Conservation (phyloP, 2,888 invertebrate genomes). For the Lycophotia porphyrea region DNA sequence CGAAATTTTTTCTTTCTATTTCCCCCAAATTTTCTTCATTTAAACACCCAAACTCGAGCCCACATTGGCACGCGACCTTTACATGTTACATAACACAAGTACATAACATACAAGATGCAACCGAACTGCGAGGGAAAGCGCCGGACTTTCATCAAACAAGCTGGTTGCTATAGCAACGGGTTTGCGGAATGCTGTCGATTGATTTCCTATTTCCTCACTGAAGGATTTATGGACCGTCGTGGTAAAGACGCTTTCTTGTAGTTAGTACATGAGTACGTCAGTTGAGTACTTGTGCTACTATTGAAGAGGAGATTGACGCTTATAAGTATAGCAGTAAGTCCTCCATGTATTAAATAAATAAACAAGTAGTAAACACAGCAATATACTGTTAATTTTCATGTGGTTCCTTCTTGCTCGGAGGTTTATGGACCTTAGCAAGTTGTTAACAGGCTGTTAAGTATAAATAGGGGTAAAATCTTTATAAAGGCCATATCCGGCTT, state of each 20-base stretch:
- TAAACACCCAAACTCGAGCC: background rate
- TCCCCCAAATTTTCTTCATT: background rate
- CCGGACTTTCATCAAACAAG: constrained; percentile 63
- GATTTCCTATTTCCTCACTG: constrained; percentile 63
- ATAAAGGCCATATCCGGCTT: background rate
- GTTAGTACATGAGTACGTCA: constrained; percentile 6
- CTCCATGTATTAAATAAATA: too few relatives aligned
- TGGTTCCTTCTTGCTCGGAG: background rate
- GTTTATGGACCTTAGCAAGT: background rate
- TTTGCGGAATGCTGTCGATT: constrained; percentile 60
- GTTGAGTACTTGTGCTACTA: constrained; percentile 12
- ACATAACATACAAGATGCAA: constrained; percentile 48
- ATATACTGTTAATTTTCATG: background rate
- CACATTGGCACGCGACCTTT: constrained; percentile 11
- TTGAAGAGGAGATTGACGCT: background rate
- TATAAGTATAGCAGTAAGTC: too few relatives aligned
- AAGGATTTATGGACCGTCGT: constrained; percentile 60
- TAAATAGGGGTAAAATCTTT: background rate
- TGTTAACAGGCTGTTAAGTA: background rate
- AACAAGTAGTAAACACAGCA: background rate
- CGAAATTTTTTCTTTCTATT: background rate
- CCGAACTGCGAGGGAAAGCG: constrained; percentile 62
- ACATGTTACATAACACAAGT: constrained; percentile 33
- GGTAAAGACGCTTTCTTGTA: constrained; percentile 38
- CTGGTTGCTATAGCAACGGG: constrained; percentile 59